These are phyloP conservation scores for Plectropomus leopardus DNA, from an alignment of 2,113 vertebrate species.

Conservation along the genomic window DNA sequence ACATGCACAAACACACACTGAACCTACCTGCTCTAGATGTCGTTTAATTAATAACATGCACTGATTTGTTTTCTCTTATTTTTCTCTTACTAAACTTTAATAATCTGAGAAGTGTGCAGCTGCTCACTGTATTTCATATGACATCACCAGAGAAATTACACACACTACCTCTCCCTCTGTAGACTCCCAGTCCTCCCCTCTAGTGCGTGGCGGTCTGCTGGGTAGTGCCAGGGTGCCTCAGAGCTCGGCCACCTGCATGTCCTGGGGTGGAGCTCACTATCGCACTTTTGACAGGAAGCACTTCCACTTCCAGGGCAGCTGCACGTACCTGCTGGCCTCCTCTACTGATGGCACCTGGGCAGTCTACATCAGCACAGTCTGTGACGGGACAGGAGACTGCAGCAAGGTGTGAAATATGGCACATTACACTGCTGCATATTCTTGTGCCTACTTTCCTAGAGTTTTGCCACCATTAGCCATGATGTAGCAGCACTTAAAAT, in stretches of 20 bases:
- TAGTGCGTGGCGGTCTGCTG: conserved; percentile 76
- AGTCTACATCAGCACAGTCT: conserved; percentile 79
- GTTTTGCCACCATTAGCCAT: background rate
- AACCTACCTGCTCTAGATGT: no score
- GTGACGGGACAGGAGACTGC: conserved; percentile 75
- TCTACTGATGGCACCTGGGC: conserved; percentile 89
- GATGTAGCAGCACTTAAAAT: no score
- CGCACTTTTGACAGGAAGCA: conserved; percentile 91
- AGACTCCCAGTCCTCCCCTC: conserved; percentile 79
- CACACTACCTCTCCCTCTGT: background rate
- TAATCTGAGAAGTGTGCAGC: no score
- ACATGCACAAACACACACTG: background rate
- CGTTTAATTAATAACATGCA: no score
- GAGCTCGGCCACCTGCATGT: conserved; percentile 85
- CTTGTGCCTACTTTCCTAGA: background rate
- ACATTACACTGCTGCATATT: background rate
- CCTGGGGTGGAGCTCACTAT: conserved; percentile 91
- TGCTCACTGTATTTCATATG: background rate
- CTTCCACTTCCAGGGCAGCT: conserved; percentile 89
- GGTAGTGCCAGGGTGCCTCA: conserved; percentile 68
- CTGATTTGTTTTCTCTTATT: no score
- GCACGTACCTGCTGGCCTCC: conserved; percentile 88
- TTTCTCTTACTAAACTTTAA: no score
- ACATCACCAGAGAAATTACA: background rate
- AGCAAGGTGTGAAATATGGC: conserved; percentile 81